Percentiles rank a stretch among this genome's conserved stretches.
Conservation (phyloP, 2,797 vertebrate genomes). For the Danio albolineatus region DNA sequence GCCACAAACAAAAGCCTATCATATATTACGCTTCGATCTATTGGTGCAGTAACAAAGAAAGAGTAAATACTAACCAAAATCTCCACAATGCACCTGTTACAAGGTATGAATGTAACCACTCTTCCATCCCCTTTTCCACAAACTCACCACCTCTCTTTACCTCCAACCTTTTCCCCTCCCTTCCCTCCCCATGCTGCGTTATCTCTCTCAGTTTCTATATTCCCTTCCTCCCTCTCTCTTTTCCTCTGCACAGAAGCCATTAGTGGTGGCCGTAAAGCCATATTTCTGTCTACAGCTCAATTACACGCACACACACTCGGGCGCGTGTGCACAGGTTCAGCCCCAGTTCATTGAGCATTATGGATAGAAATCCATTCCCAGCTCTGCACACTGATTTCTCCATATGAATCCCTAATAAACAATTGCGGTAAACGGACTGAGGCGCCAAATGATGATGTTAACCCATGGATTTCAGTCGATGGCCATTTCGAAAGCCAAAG, state of each 20-base stretch:
- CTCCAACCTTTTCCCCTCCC: conserved; percentile 35
- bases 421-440: conserved; percentile 4
- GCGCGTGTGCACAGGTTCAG: conserved; percentile 57
- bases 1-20: conserved; percentile 5
- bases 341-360: conserved; percentile 60
- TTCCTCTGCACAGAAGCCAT: conserved; percentile 62
- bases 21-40: background rate
- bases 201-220: conserved; percentile 42
- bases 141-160: conserved; percentile 61
- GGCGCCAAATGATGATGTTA: conserved; percentile 22
- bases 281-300: conserved; percentile 65
- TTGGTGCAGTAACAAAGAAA: conserved; percentile 18
- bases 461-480: conserved; percentile 17
- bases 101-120: conserved; percentile 64
- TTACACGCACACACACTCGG: conserved; percentile 49
- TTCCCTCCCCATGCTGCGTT: conserved; percentile 44
- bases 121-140: conserved; percentile 44
- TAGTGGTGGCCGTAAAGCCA: conserved; percentile 62
- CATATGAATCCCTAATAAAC: conserved; percentile 40
- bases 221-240: conserved; percentile 36
- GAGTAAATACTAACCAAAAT: background rate
- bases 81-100: conserved; percentile 63
- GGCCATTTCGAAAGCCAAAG: conserved; percentile 13
- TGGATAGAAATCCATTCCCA: conserved; percentile 48
- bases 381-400: conserved; percentile 42